Conservation (phyloP, 2,113 vertebrate species). For the Acinonyx jubatus region DNA sequence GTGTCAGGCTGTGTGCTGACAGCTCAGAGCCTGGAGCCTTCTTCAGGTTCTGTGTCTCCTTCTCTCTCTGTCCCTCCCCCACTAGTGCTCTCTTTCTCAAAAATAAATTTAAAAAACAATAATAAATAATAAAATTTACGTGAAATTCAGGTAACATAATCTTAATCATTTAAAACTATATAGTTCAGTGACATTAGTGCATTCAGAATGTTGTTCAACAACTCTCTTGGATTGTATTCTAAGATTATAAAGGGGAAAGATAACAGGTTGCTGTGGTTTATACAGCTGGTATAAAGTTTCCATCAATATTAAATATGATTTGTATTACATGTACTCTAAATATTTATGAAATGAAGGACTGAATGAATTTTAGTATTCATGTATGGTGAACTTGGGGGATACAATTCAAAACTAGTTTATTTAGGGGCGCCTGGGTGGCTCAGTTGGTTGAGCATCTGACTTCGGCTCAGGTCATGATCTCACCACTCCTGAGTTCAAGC, state of each 20-base stretch:
- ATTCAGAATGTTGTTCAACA: not conserved
- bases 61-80: too few relatives aligned
- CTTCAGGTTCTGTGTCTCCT: too few relatives aligned
- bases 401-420: not conserved
- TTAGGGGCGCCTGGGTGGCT: too few relatives aligned
- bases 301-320: not conserved
- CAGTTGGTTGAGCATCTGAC: too few relatives aligned
- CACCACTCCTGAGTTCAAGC: too few relatives aligned
- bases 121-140: not conserved
- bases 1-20: too few relatives aligned
- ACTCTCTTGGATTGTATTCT: not conserved
- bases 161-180: not conserved
- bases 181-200: not conserved
- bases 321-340: not conserved
- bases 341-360: constrained; percentile 31
- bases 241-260: not conserved
- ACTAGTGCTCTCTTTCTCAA: too few relatives aligned
- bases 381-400: not conserved
- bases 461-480: too few relatives aligned
- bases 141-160: not conserved
- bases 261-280: not conserved
- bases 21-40: too few relatives aligned
- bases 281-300: not conserved
- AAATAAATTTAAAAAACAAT: too few relatives aligned
- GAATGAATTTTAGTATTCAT: constrained; percentile 1